Percentiles rank a stretch among this genome's conserved stretches.
These are phyloP conservation scores for Nephrotoma appendiculata DNA, from an alignment of 2,888 invertebrate species.

Conservation along the genomic window DNA sequence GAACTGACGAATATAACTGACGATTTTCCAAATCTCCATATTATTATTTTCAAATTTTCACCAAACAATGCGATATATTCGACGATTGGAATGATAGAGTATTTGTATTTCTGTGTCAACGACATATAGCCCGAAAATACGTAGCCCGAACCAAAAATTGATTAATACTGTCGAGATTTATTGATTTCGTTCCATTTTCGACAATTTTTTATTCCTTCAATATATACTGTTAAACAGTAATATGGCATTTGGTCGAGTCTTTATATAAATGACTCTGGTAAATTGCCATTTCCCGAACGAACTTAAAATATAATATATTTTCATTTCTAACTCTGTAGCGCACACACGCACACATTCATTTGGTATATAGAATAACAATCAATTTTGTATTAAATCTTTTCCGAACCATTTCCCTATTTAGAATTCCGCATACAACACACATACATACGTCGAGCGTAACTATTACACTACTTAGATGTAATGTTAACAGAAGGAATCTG, in stretches of 20 bases:
- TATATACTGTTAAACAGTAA: background rate
- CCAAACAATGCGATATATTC: background rate
- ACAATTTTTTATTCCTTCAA: background rate
- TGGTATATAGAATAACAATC: background rate
- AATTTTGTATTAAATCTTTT: background rate
- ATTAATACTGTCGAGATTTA: background rate
- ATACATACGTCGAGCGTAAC: background rate
- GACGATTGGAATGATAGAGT: background rate
- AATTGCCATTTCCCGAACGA: background rate
- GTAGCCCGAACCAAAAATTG: background rate
- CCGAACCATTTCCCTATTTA: background rate
- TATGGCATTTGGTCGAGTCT: background rate
- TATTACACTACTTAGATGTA: background rate
- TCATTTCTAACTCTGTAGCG: background rate
- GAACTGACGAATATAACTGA: background rate
- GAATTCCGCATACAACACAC: background rate
- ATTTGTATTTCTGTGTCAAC: background rate
- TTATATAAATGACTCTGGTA: background rate
- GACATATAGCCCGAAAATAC: background rate
- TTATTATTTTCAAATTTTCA: background rate
- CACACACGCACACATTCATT: background rate
- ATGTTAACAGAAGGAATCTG: background rate
- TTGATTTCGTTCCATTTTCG: background rate
- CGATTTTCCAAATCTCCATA: background rate
- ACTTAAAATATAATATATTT: background rate